phyloP scores from a whole-genome alignment of 2,113 vertebrate species.

The Heterotilapia buettikoferi region DNA sequence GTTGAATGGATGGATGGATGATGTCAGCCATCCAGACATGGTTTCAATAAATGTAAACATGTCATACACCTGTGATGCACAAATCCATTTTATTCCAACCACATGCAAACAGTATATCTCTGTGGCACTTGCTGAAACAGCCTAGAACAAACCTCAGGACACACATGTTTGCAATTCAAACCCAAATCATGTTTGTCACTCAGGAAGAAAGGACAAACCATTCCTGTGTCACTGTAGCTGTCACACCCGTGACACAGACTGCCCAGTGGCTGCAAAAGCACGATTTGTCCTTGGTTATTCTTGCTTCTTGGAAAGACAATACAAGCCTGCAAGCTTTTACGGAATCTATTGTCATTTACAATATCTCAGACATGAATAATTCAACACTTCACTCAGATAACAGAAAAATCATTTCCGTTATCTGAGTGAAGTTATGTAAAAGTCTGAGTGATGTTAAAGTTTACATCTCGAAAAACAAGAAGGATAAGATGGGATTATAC shows the following conservation, averaged over 20 bases:
- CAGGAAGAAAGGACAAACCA: not conserved
- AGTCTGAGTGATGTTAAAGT: not conserved
- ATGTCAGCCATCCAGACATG: not conserved
- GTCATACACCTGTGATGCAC: not conserved
- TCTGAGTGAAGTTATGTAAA: not conserved
- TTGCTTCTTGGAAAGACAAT: not conserved
- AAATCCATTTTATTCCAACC: not conserved
- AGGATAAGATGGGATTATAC: not conserved
- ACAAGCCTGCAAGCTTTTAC: constrained; percentile 10
- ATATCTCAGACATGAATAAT: constrained; percentile 13
- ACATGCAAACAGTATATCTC: not conserved
- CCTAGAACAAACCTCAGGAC: not conserved
- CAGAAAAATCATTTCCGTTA: not conserved
- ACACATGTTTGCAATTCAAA: not conserved
- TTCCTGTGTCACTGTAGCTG: not conserved
- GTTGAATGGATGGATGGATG: not conserved
- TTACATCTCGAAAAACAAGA: not conserved
- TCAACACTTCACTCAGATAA: not conserved
- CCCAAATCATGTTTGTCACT: not conserved
- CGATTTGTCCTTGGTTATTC: not conserved
- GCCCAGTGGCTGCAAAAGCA: not conserved
- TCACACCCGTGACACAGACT: not conserved
- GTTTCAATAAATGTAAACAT: not conserved
- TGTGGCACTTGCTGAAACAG: not conserved
- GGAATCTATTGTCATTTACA: not conserved